Conservation (phyloP, 2,797 vertebrate genomes). For the Sebastes hubbsi region DNA sequence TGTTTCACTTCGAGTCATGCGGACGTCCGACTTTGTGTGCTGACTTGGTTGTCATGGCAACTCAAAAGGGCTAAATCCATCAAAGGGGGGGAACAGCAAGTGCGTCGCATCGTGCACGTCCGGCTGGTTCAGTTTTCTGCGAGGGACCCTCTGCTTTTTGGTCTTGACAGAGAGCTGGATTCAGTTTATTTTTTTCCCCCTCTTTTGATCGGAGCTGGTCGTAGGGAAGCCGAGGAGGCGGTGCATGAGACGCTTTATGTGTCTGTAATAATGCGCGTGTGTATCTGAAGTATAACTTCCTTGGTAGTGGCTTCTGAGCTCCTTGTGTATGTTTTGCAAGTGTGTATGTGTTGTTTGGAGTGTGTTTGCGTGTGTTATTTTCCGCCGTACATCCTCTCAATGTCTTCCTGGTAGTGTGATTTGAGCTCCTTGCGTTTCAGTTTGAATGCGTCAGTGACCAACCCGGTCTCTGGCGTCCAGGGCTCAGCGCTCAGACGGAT, state of each 20-base stretch:
- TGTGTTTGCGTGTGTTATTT: conserved; percentile 78
- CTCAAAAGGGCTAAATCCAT: conserved; percentile 37
- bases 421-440: conserved; percentile 97
- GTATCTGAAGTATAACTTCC: conserved; percentile 31
- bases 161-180: conserved; percentile 36
- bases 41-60: conserved; percentile 55
- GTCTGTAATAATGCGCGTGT: conserved; percentile 3
- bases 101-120: background rate
- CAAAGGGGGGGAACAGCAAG: background rate
- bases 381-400: conserved; percentile 96
- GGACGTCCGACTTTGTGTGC: conserved; percentile 32
- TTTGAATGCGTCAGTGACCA: conserved; percentile 98
- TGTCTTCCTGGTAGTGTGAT: conserved; percentile 93
- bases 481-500: conserved; percentile 93
- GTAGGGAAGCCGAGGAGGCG: conserved; percentile 48
- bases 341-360: conserved; percentile 25
- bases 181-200: background rate
- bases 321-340: conserved; percentile 74
- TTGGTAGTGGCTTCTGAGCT: conserved; percentile 41
- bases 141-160: conserved; percentile 25
- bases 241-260: conserved; percentile 9
- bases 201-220: conserved; percentile 58
- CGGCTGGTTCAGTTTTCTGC: conserved; percentile 23
- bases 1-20: conserved; percentile 38
- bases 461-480: conserved; percentile 96